Evolutionary conservation across 2,113 vertebrate species (phyloP).

Genomic region (Onychostoma macrolepis): DNA sequence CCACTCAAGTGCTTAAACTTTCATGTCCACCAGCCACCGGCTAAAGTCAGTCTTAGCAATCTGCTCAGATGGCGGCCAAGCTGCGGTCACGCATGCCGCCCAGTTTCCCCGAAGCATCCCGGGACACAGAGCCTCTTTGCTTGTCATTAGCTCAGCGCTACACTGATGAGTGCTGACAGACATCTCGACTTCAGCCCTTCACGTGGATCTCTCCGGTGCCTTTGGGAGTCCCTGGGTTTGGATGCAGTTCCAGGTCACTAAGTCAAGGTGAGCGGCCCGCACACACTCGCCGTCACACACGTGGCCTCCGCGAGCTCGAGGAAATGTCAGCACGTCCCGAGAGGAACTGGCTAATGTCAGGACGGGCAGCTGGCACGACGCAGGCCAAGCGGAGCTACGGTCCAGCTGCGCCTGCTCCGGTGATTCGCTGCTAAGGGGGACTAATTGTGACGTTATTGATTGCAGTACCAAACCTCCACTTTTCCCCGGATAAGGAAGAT

Average conservation of each 20-base stretch:
- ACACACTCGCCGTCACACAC: constrained; percentile 41
- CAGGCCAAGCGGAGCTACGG: constrained; percentile 37
- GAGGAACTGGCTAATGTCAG: constrained; percentile 52
- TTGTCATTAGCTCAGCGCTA: constrained; percentile 66
- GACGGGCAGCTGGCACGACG: constrained; percentile 50
- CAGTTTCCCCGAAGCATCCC: constrained; percentile 53
- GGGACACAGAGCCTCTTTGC: constrained; percentile 57
- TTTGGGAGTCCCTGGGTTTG: constrained; percentile 50
- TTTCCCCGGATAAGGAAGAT: constrained; percentile 77
- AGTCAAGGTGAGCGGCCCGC: constrained; percentile 71
- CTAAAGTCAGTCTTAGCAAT: constrained; percentile 56
- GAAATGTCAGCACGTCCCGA: constrained; percentile 58
- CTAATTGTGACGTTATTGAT: constrained; percentile 81
- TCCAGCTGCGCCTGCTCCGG: constrained; percentile 52
- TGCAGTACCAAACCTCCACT: constrained; percentile 65
- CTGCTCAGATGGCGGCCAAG: constrained; percentile 61
- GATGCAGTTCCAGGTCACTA: constrained; percentile 70
- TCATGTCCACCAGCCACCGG: neutral
- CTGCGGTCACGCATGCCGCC: constrained; percentile 69
- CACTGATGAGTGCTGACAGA: constrained; percentile 70
- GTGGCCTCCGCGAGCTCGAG: neutral
- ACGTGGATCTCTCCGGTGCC: constrained; percentile 66
- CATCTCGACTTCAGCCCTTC: constrained; percentile 69
- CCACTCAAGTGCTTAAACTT: neutral
- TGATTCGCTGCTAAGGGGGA: constrained; percentile 64